These are phyloP conservation scores for Drosophila varians DNA, from an alignment of 1,140 invertebrate species.

Conservation along the genomic window DNA sequence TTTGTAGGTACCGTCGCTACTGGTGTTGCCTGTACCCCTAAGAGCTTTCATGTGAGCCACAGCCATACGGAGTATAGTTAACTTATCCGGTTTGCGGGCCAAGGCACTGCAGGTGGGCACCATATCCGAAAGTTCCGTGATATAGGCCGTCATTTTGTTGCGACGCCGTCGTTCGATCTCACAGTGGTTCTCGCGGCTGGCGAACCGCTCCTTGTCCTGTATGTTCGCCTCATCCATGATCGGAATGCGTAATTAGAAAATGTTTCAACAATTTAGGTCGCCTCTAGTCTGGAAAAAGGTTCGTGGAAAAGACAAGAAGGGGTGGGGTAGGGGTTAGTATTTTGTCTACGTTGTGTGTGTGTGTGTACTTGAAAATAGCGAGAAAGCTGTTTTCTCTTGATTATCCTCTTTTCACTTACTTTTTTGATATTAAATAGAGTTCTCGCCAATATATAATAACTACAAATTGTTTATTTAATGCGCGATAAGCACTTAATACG, in stretches of 20 bases:
- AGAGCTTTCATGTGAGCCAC: slow-evolving; percentile 99
- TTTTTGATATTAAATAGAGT: not conserved
- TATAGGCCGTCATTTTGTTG: slow-evolving; percentile 99
- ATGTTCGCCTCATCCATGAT: slow-evolving; percentile 95
- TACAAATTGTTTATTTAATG: slow-evolving; percentile 1
- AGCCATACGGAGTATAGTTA: slow-evolving; percentile 99
- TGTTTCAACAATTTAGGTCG: slow-evolving; percentile 66
- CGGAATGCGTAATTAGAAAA: slow-evolving; percentile 72
- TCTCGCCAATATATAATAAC: slow-evolving; percentile 21
- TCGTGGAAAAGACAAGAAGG: slow-evolving; percentile 34
- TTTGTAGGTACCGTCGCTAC: slow-evolving; percentile 97
- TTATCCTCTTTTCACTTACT: slow-evolving; percentile 5
- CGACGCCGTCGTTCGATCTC: slow-evolving; percentile 98
- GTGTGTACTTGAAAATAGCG: slow-evolving; percentile 19
- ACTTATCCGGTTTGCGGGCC: slow-evolving; percentile 99
- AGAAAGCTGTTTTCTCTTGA: slow-evolving; percentile 4
- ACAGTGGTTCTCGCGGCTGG: slow-evolving; percentile 99
- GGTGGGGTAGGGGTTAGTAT: slow-evolving; percentile 62
- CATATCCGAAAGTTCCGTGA: slow-evolving; percentile 99
- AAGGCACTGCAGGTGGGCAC: slow-evolving; percentile 99
- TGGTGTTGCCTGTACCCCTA: slow-evolving; percentile 95
- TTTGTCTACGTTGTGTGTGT: slow-evolving; percentile 67
- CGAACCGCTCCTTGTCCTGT: slow-evolving; percentile 98
- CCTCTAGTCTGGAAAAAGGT: slow-evolving; percentile 55
- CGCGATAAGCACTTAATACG: slow-evolving; percentile 2